A percentile compares a stretch with the other conserved stretches of the same genome.
Conservation (phyloP, 2,888 invertebrate genomes). For the Ormyrus nitidulus region DNA sequence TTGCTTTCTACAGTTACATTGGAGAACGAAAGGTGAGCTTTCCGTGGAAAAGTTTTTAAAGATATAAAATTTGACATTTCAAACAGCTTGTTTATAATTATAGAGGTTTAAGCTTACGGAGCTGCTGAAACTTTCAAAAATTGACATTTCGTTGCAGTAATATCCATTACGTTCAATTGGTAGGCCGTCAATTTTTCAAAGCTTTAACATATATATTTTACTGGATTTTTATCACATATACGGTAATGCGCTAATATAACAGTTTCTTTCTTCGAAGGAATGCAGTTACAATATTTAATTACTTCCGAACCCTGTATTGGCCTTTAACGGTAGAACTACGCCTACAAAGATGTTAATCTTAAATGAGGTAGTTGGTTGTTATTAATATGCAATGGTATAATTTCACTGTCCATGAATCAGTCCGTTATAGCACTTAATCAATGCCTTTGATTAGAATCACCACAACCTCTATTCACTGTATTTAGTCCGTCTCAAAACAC, state of each 20-base stretch:
- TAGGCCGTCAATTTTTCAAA: too few species aligned
- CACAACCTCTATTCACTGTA: not conserved
- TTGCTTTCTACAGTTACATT: not conserved
- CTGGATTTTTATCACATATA: conserved; percentile 13
- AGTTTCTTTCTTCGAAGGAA: not conserved
- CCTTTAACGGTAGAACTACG: conserved; percentile 25
- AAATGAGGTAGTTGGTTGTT: conserved; percentile 60
- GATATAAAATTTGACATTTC: too few species aligned
- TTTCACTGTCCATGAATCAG: not conserved
- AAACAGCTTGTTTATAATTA: too few species aligned
- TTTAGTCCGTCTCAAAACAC: too few species aligned
- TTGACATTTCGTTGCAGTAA: too few species aligned
- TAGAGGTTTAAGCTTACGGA: too few species aligned
- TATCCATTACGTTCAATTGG: too few species aligned
- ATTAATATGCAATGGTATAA: conserved; percentile 14
- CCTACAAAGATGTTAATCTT: conserved; percentile 34
- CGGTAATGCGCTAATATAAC: not conserved
- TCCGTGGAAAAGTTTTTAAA: too few species aligned
- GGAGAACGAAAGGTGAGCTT: too few species aligned
- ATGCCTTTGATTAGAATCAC: not conserved
- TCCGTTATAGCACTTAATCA: not conserved
- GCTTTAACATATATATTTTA: not conserved
- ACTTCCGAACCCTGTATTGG: conserved; percentile 32
- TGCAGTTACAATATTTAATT: conserved; percentile 18
- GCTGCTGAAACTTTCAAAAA: too few species aligned